Evolutionary conservation across 2,888 invertebrate genomes (phyloP).

Genomic region (Nomada goodeniana): DNA sequence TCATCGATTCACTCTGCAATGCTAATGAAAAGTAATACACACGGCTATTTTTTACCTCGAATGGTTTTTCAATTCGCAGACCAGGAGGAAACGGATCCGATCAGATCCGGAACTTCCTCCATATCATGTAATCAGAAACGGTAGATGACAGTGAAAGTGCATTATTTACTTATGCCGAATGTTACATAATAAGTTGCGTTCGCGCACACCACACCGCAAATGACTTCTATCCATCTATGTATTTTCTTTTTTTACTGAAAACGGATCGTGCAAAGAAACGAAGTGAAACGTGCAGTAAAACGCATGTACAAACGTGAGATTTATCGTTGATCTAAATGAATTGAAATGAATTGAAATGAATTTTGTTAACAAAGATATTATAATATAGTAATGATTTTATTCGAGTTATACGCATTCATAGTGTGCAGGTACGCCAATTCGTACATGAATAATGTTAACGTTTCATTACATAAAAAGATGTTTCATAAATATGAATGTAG

Average conservation of each 20-base stretch:
- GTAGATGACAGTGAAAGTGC: slow-evolving; percentile 69
- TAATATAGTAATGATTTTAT: too few species aligned
- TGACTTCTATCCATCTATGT: slow-evolving; percentile 5
- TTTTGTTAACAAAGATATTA: too few species aligned
- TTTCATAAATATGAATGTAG: too few species aligned
- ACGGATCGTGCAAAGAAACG: neutral
- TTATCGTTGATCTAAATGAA: neutral
- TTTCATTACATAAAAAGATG: too few species aligned
- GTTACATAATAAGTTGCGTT: slow-evolving; percentile 32
- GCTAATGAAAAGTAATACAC: slow-evolving; percentile 2
- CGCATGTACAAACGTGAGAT: neutral
- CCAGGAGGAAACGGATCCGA: slow-evolving; percentile 33
- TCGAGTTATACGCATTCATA: too few species aligned
- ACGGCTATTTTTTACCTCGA: neutral
- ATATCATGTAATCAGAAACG: slow-evolving; percentile 55
- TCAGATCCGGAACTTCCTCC: slow-evolving; percentile 59
- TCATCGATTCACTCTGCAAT: slow-evolving; percentile 21
- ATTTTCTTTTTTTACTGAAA: neutral
- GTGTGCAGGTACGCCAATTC: too few species aligned
- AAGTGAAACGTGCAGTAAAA: neutral
- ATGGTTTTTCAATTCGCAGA: neutral
- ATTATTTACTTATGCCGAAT: slow-evolving; percentile 49
- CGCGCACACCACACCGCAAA: slow-evolving; percentile 3
- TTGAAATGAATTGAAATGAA: too few species aligned
- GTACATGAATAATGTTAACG: too few species aligned